These are phyloP conservation scores for Melanerpes formicivorus DNA, from an alignment of 2,113 vertebrate species.

Conservation along the genomic window DNA sequence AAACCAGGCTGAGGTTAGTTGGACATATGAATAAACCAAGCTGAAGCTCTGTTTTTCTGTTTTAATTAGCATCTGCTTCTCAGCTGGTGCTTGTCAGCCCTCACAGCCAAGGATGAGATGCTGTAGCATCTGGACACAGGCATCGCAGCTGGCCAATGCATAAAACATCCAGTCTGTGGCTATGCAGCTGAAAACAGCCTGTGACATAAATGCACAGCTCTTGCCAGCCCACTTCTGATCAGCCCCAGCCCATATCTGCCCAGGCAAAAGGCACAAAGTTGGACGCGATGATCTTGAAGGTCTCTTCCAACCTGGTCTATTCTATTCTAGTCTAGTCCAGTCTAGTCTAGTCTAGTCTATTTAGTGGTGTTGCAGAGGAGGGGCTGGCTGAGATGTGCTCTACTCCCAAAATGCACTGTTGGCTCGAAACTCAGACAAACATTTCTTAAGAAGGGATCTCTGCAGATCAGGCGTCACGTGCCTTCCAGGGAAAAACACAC, in stretches of 20 bases:
- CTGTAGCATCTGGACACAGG: background rate
- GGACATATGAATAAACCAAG: background rate
- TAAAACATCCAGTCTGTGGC: background rate
- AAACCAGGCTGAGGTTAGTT: background rate
- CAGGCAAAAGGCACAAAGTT: background rate
- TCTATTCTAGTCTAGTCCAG: too few species aligned
- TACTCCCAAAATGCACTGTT: fast-evolving
- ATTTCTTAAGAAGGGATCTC: background rate
- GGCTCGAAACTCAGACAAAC: background rate
- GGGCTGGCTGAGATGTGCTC: background rate
- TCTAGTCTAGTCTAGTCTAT: background rate
- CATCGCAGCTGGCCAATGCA: background rate
- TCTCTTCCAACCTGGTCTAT: too few species aligned
- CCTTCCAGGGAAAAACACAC: background rate
- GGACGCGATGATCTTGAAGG: too few species aligned
- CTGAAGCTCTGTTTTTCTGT: background rate
- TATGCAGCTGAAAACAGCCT: fast-evolving
- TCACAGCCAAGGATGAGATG: background rate
- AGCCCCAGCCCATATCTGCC: background rate
- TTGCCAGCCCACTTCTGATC: background rate
- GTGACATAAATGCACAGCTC: background rate
- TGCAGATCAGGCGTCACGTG: background rate
- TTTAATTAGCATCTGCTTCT: conserved; percentile 4
- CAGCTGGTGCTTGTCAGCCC: conserved; percentile 16
- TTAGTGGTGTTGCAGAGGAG: background rate